Evolutionary conservation across 2,797 vertebrate genomes (phyloP).

Genomic region (Squalus acanthias): DNA sequence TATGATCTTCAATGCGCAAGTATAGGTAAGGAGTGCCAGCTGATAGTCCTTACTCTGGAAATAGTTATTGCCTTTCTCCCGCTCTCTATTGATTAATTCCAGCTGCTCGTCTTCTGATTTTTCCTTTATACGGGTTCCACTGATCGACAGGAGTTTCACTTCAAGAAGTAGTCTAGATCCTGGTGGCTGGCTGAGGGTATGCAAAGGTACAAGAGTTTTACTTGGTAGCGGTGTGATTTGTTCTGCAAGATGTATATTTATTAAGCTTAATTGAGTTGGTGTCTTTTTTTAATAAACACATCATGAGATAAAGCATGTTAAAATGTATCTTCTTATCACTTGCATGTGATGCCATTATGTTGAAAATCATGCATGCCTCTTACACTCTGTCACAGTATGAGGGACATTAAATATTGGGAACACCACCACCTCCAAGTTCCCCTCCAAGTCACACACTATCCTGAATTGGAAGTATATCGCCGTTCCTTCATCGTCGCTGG

Average conservation of each 20-base stretch:
- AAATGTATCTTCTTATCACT: not conserved
- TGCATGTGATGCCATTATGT: not conserved
- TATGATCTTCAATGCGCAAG: slow-evolving; percentile 20
- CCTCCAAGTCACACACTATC: too few relatives aligned
- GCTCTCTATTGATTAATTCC: not conserved
- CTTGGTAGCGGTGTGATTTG: not conserved
- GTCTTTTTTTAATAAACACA: too few relatives aligned
- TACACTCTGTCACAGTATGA: not conserved
- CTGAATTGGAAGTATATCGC: too few relatives aligned
- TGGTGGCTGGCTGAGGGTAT: not conserved
- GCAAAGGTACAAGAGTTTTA: not conserved
- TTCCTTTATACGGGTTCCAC: not conserved
- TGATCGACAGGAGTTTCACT: slow-evolving; percentile 4
- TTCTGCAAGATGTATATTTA: not conserved
- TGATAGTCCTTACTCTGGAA: slow-evolving; percentile 30
- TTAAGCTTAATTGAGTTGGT: not conserved
- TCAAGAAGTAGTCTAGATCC: not conserved
- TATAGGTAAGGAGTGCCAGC: slow-evolving; percentile 18
- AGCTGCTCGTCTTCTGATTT: not conserved
- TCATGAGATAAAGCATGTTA: not conserved
- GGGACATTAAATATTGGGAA: too few relatives aligned
- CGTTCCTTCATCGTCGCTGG: too few relatives aligned
- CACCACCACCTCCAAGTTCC: too few relatives aligned
- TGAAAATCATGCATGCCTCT: not conserved
- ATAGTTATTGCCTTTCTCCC: slow-evolving; percentile 18